A percentile compares a stretch with the other conserved stretches of the same genome.
Conservation (phyloP, 2,113 vertebrate species). For the Alexandromys fortis region DNA sequence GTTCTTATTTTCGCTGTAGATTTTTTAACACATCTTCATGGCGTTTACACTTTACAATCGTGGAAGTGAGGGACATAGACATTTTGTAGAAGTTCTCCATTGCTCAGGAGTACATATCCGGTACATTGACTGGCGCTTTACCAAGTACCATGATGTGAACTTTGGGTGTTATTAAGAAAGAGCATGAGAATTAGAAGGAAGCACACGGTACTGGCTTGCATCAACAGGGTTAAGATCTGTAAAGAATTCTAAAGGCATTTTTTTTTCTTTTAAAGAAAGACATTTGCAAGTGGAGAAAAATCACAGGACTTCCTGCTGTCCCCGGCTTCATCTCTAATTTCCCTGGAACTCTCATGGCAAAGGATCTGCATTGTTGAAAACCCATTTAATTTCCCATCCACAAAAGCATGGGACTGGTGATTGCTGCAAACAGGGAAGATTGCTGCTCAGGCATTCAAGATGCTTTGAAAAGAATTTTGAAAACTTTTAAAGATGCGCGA, state of each 20-base stretch:
- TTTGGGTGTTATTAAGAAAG: background rate
- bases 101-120: background rate
- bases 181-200: background rate
- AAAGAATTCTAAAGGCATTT: constrained; percentile 29
- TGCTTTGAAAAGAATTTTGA: constrained; percentile 66
- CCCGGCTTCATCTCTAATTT: constrained; percentile 72
- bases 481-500: constrained; percentile 56
- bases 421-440: constrained; percentile 66
- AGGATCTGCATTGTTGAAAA: constrained; percentile 69
- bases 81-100: background rate
- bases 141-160: background rate
- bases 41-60: background rate
- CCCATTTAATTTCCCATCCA: constrained; percentile 75
- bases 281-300: constrained; percentile 61
- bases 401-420: constrained; percentile 71
- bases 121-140: background rate
- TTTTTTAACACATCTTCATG: background rate
- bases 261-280: constrained; percentile 29
- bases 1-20: background rate
- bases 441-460: constrained; percentile 63
- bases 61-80: background rate
- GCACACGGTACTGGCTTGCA: background rate
- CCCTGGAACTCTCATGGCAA: constrained; percentile 59
- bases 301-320: constrained; percentile 63
- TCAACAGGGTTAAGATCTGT: constrained; percentile 51